Evolutionary conservation across 2,797 vertebrate genomes (phyloP).

Genomic region (Eptatretus atami): DNA sequence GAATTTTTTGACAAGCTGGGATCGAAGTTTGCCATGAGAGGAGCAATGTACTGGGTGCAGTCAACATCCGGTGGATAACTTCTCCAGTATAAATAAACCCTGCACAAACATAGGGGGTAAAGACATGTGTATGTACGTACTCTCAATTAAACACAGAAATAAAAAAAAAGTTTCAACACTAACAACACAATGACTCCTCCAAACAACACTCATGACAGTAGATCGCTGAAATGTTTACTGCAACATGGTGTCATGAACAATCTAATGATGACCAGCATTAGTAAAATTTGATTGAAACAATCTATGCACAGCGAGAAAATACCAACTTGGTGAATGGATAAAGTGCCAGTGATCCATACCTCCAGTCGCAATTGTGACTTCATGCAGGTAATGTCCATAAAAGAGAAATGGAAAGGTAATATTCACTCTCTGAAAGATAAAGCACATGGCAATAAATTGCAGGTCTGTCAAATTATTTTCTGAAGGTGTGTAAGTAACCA

Average conservation of each 20-base stretch:
- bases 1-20: slow-evolving; percentile 91
- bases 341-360: slow-evolving; percentile 37
- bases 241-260: too few relatives aligned
- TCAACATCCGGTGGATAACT: slow-evolving; percentile 82
- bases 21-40: slow-evolving; percentile 98
- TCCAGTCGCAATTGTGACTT: slow-evolving; percentile 95
- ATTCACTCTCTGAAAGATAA: slow-evolving; percentile 68
- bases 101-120: slow-evolving; percentile 11
- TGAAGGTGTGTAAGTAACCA: too few relatives aligned
- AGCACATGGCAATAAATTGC: slow-evolving; percentile 3
- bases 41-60: slow-evolving; percentile 93
- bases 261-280: too few relatives aligned
- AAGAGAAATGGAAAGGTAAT: slow-evolving; percentile 98
- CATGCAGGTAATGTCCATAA: slow-evolving; percentile 83
- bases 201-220: too few relatives aligned
- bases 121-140: too few relatives aligned
- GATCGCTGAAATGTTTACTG: too few relatives aligned
- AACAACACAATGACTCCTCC: too few relatives aligned
- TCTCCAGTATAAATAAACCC: slow-evolving; percentile 96
- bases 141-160: too few relatives aligned
- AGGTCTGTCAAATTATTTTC: too few relatives aligned
- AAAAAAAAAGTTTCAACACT: too few relatives aligned
- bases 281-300: too few relatives aligned
- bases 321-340: slow-evolving; percentile 11
- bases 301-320: not conserved